These are phyloP conservation scores for Ellobium chinense DNA, from an alignment of 2,888 invertebrate species.

Conservation along the genomic window DNA sequence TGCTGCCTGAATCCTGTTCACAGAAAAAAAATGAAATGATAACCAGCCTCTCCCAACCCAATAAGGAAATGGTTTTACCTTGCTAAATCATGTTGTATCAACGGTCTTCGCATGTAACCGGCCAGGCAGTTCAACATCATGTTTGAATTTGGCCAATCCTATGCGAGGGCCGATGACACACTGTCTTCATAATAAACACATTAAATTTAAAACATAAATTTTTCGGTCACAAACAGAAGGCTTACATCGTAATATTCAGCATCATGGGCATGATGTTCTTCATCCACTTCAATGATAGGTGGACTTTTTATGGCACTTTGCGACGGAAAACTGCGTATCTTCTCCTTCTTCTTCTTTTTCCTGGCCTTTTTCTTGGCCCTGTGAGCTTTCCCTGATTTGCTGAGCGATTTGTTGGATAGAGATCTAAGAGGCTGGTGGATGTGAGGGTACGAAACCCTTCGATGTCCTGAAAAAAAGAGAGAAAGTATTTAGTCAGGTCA, in stretches of 20 bases:
- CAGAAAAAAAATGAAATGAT: background rate
- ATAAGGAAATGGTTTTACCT: too few relatives aligned
- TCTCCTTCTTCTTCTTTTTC: constrained; percentile 65
- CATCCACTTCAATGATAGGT: constrained; percentile 67
- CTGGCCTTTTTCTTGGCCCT: constrained; percentile 52
- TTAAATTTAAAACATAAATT: background rate
- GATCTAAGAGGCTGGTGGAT: constrained; percentile 71
- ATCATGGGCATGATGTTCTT: constrained; percentile 53
- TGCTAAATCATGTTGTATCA: too few relatives aligned
- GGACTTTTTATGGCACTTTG: constrained; percentile 66
- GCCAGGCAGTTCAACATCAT: too few relatives aligned
- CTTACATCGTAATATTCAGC: constrained; percentile 40
- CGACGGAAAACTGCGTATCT: constrained; percentile 65
- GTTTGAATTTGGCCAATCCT: too few relatives aligned
- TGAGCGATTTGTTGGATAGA: constrained; percentile 61
- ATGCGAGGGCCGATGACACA: too few relatives aligned
- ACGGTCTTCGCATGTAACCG: too few relatives aligned
- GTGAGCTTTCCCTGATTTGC: constrained; percentile 27
- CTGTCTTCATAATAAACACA: background rate
- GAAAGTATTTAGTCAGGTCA: too few relatives aligned
- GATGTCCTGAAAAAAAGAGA: constrained; percentile 70
- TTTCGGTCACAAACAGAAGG: too few relatives aligned
- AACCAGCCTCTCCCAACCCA: background rate
- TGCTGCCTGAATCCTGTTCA: constrained; percentile 18
- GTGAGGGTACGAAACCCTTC: constrained; percentile 70